Evolutionary conservation across 1,140 invertebrate genomes (phyloP).

Genomic region (Brachionus plicatilis): DNA sequence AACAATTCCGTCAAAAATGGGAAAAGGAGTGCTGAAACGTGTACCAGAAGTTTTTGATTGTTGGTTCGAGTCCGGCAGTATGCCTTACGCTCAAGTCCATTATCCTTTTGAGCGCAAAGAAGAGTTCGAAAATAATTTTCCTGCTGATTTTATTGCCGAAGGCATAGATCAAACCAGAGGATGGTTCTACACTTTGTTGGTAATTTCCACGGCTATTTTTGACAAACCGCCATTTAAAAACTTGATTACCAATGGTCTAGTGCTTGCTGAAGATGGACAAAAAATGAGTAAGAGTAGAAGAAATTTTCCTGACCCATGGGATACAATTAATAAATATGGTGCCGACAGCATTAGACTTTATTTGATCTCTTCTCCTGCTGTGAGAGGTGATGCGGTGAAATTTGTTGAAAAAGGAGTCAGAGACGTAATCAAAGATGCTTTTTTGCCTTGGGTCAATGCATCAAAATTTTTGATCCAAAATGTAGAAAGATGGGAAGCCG

Average conservation of each 20-base stretch:
- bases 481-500: conserved; percentile 73
- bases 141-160: conserved; percentile 99
- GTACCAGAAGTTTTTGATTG: conserved; percentile 97
- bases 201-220: conserved; percentile 91
- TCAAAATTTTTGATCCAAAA: conserved; percentile 92
- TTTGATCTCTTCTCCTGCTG: conserved; percentile 95
- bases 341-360: conserved; percentile 85
- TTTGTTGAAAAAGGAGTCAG: conserved; percentile 96
- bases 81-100: conserved; percentile 96
- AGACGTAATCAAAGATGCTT: conserved; percentile 93
- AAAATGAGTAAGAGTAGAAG: conserved; percentile 99
- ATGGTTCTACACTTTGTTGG: conserved; percentile 88
- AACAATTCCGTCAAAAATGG: conserved; percentile 83
- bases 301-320: conserved; percentile 94
- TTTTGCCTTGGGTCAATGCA: conserved; percentile 97
- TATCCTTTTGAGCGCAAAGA: conserved; percentile 83
- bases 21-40: conserved; percentile 73
- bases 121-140: conserved; percentile 87
- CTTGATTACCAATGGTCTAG: conserved; percentile 87
- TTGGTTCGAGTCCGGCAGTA: conserved; percentile 99
- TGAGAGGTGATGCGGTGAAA: conserved; percentile 85
- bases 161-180: conserved; percentile 98
- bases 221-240: conserved; percentile 96
- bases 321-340: conserved; percentile 85
- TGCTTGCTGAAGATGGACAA: conserved; percentile 85